phyloP scores from a whole-genome alignment of 1,140 invertebrate species.

The Diachasmimorpha longicaudata region DNA sequence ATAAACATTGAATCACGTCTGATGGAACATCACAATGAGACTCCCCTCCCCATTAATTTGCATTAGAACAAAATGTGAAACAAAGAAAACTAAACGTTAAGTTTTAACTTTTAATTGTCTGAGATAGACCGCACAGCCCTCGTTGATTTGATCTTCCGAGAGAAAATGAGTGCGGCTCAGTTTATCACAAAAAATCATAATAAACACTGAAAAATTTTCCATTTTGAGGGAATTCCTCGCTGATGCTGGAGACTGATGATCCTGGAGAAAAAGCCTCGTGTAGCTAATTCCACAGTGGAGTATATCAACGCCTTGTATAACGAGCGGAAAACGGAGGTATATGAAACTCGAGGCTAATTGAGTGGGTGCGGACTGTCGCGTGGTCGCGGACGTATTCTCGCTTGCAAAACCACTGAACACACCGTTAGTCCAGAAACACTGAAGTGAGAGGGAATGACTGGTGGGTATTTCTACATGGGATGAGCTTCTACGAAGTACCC shows the following conservation, averaged over 20 bases:
- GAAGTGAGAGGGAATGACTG: not conserved
- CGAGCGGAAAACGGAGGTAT: not conserved
- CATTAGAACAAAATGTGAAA: no score
- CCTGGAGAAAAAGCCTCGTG: no score
- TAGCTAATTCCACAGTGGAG: not conserved
- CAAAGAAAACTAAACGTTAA: no score
- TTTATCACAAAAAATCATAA: not conserved
- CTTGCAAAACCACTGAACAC: not conserved
- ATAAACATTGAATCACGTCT: not conserved
- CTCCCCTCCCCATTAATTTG: no score
- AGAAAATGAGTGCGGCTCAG: no score
- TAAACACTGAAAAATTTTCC: not conserved
- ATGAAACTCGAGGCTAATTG: not conserved
- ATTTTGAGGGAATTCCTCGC: not conserved
- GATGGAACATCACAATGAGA: not conserved
- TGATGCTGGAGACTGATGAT: no score
- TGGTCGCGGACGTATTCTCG: not conserved
- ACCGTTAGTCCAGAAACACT: not conserved
- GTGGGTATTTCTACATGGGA: not conserved
- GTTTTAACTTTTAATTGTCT: no score
- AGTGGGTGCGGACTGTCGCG: not conserved
- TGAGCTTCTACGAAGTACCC: not conserved
- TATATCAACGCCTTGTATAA: not conserved
- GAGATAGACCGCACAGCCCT: no score
- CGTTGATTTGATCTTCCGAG: no score